These are phyloP conservation scores for Dicycla oo DNA, from an alignment of 2,888 invertebrate genomes.

Conservation along the genomic window DNA sequence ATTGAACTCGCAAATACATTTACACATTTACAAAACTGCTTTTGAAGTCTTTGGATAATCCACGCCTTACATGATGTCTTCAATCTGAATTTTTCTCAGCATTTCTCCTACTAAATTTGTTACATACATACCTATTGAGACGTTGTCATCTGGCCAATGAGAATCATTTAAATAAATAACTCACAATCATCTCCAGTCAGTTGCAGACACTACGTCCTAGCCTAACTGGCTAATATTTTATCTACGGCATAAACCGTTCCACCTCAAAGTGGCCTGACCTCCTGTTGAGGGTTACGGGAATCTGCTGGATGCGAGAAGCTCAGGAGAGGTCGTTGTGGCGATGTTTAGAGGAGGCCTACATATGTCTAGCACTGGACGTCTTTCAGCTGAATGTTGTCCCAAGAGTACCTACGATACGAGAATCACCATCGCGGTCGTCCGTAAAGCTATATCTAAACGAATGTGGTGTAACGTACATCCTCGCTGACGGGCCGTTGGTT, in stretches of 20 bases:
- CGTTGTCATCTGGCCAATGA: background rate
- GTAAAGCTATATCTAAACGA: constrained; percentile 46
- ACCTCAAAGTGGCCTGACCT: too few relatives aligned
- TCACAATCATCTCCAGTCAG: background rate
- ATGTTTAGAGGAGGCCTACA: too few relatives aligned
- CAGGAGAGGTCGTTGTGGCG: background rate
- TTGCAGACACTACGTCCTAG: too few relatives aligned
- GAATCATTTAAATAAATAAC: too few relatives aligned
- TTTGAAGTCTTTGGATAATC: background rate
- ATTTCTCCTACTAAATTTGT: background rate
- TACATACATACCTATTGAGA: constrained; percentile 1
- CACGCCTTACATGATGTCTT: background rate
- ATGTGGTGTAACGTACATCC: constrained; percentile 93
- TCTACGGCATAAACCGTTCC: too few relatives aligned
- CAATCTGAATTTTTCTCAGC: background rate
- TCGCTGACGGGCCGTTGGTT: constrained; percentile 98
- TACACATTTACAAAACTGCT: background rate
- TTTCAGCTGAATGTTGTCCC: background rate
- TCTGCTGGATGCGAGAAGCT: background rate
- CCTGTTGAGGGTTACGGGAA: background rate
- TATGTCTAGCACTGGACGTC: background rate
- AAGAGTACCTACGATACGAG: background rate
- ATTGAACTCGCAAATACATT: background rate
- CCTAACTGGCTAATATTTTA: background rate
- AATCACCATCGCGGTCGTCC: constrained; percentile 46